These are phyloP conservation scores for Balaeniceps rex DNA, from an alignment of 2,113 vertebrate species.

Conservation along the genomic window DNA sequence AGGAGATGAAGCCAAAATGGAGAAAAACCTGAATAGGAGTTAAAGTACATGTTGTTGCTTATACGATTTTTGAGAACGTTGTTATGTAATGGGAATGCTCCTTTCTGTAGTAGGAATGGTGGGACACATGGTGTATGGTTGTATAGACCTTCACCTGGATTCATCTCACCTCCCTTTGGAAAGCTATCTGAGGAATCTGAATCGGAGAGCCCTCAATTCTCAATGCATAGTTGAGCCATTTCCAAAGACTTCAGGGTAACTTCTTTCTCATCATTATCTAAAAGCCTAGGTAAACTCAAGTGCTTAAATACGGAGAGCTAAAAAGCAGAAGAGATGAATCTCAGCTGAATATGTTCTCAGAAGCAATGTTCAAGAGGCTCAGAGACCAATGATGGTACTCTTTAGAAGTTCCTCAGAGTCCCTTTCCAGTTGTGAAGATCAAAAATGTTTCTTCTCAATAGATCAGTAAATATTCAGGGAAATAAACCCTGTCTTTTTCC, in stretches of 20 bases:
- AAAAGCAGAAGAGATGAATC: background rate
- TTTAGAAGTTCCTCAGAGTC: background rate
- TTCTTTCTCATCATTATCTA: background rate
- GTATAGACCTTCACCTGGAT: background rate
- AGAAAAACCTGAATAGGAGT: background rate
- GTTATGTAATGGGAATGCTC: background rate
- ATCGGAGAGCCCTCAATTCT: background rate
- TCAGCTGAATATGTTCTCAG: background rate
- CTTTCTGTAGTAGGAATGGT: background rate
- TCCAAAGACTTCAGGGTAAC: background rate
- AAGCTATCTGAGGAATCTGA: background rate
- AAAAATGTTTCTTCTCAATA: background rate
- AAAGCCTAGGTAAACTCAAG: background rate
- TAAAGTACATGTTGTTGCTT: background rate
- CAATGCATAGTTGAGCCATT: background rate
- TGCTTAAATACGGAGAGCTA: background rate
- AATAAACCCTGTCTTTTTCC: background rate
- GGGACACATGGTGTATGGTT: background rate
- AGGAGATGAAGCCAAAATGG: background rate
- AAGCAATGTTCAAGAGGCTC: background rate
- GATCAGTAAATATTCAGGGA: background rate
- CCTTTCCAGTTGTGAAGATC: background rate
- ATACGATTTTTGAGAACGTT: background rate
- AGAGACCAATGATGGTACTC: background rate
- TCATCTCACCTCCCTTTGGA: background rate